A percentile compares a stretch with the other conserved stretches of the same genome.
Conservation (phyloP, 2,113 vertebrate genomes). For the Onychostruthus taczanowskii region DNA sequence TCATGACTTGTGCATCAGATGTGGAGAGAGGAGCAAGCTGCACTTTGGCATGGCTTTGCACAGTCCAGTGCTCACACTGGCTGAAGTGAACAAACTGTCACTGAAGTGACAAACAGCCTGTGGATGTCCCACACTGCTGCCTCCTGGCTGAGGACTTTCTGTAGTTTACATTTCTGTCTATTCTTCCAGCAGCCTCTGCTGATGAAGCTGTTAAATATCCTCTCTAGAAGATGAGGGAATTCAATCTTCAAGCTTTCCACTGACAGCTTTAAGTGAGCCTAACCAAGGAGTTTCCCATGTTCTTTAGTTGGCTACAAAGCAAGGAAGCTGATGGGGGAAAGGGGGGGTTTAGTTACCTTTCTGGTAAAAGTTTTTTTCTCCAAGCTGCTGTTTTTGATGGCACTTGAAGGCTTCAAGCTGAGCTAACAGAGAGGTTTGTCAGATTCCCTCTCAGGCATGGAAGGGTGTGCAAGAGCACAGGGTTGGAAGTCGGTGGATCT, state of each 20-base stretch:
- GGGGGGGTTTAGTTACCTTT: background rate
- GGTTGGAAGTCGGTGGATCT: background rate
- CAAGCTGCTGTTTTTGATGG: background rate
- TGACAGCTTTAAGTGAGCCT: slow-evolving; percentile 10
- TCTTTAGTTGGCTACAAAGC: background rate
- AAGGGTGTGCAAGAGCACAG: background rate
- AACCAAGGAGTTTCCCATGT: slow-evolving; percentile 34
- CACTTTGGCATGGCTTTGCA: background rate
- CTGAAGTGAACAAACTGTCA: background rate
- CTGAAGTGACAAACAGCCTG: background rate
- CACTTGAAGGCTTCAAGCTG: background rate
- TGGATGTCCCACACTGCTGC: background rate
- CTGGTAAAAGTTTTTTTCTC: slow-evolving; percentile 3
- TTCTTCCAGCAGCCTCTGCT: background rate
- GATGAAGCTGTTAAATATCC: slow-evolving; percentile 11
- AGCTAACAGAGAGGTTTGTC: background rate
- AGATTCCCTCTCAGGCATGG: background rate
- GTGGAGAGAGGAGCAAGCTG: background rate
- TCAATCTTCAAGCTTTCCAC: slow-evolving; percentile 30
- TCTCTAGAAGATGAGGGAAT: background rate
- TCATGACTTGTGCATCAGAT: background rate
- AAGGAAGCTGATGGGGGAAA: background rate
- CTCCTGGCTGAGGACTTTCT: background rate
- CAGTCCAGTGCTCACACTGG: background rate
- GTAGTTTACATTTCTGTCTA: background rate